Conservation (phyloP, 1,140 invertebrate species). For the Leptopilina boulardi region DNA sequence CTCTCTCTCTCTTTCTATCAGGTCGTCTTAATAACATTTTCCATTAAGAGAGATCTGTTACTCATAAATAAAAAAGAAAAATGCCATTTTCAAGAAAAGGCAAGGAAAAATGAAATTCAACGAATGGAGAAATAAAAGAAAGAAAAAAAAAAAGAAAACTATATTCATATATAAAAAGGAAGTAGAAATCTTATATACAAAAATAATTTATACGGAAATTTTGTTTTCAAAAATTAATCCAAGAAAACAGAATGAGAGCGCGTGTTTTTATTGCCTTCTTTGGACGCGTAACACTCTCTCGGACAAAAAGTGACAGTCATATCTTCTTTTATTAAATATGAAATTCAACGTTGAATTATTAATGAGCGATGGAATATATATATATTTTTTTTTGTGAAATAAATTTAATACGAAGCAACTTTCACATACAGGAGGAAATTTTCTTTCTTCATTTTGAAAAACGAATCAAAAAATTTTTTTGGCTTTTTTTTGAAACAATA, state of each 20-base stretch:
- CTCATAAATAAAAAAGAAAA: background rate
- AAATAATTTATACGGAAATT: conserved; percentile 6
- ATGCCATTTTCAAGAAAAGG: background rate
- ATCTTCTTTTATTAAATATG: conserved; percentile 25
- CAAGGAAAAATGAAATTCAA: background rate
- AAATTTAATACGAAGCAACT: conserved; percentile 18
- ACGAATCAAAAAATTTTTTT: too few relatives aligned
- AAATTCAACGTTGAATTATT: conserved; percentile 31
- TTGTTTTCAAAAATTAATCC: background rate
- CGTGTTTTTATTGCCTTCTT: conserved; percentile 15
- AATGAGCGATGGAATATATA: conserved; percentile 29
- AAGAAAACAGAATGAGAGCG: background rate
- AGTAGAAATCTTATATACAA: background rate
- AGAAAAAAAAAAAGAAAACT: background rate
- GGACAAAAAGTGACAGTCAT: conserved; percentile 29
- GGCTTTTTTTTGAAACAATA: too few relatives aligned
- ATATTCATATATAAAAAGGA: background rate
- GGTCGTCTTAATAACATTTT: background rate
- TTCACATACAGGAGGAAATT: background rate
- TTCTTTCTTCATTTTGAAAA: background rate
- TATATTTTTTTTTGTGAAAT: conserved; percentile 28
- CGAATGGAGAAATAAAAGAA: background rate
- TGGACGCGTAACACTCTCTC: conserved; percentile 7
- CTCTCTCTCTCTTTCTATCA: background rate
- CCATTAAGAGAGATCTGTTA: background rate